Evolutionary conservation across 1,140 invertebrate genomes (phyloP).

Genomic region (Lordiphosa clarofinis): DNA sequence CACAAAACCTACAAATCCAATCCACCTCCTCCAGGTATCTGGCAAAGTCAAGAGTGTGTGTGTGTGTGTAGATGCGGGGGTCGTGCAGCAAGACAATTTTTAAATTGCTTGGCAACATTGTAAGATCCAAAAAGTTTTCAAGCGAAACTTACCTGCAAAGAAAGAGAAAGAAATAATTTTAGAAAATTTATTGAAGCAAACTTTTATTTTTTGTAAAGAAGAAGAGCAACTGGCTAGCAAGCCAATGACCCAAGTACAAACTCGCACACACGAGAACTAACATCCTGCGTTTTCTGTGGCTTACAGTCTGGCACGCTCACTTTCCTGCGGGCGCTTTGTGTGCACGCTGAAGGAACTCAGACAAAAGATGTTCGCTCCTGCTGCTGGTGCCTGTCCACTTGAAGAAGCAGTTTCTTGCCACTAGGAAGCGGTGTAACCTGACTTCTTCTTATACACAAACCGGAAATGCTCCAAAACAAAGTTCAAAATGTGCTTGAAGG

Average conservation of each 20-base stretch:
- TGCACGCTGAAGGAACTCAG: constrained; percentile 16
- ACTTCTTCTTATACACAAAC: constrained; percentile 38
- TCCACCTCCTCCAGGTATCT: constrained; percentile 33
- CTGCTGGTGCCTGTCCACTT: constrained; percentile 20
- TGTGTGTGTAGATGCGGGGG: constrained; percentile 10
- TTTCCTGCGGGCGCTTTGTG: constrained; percentile 61
- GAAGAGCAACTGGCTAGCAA: constrained; percentile 7
- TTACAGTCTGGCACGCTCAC: constrained; percentile 45
- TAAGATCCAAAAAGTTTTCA: constrained; percentile 23
- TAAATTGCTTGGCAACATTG: constrained; percentile 40
- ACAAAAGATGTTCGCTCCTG: constrained; percentile 42
- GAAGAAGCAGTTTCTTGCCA: constrained; percentile 28
- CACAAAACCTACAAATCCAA: constrained; percentile 45
- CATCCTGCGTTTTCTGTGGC: constrained; percentile 49
- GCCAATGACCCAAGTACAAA: constrained; percentile 54
- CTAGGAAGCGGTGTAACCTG: constrained; percentile 19
- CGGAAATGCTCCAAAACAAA: constrained; percentile 63
- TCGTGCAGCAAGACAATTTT: constrained; percentile 13
- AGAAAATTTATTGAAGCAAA: constrained; percentile 48
- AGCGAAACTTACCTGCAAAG: constrained; percentile 57
- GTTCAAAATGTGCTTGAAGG: constrained; percentile 62
- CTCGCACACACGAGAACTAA: constrained; percentile 22
- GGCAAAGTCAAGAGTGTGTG: not conserved
- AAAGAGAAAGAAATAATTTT: constrained; percentile 26
- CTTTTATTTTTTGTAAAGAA: constrained; percentile 17